phyloP scores from a whole-genome alignment of 1,140 invertebrate species.

The Proctacanthus coquilletti region DNA sequence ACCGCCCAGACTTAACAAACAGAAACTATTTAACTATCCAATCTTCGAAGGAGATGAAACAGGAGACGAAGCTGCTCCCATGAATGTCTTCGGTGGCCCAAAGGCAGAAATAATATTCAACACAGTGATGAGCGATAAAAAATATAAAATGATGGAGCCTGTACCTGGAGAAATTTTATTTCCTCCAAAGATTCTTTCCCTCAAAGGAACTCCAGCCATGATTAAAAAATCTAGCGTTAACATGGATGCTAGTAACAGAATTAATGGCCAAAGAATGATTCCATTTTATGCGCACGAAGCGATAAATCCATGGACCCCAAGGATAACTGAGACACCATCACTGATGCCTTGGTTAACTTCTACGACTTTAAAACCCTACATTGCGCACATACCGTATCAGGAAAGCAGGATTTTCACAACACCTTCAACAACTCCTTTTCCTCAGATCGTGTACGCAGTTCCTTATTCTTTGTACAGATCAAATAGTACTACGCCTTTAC shows the following conservation, averaged over 20 bases:
- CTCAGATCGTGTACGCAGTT: no score
- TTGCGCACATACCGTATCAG: no score
- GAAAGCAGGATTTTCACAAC: no score
- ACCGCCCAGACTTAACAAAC: no score
- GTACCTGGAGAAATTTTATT: not conserved
- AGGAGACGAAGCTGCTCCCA: not conserved
- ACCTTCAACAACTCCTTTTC: no score
- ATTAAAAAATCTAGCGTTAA: not conserved
- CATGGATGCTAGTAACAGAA: not conserved
- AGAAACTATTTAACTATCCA: no score
- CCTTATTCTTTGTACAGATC: no score
- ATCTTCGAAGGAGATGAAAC: not conserved
- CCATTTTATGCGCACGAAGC: not conserved
- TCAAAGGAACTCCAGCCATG: not conserved
- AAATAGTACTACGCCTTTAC: no score
- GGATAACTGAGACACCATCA: not conserved
- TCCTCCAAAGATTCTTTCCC: not conserved
- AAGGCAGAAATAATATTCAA: not conserved
- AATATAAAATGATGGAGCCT: not conserved
- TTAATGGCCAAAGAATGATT: not conserved
- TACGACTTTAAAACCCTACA: no score
- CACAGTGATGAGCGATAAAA: not conserved
- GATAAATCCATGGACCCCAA: not conserved
- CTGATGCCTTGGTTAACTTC: not conserved
- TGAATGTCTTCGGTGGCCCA: not conserved